Evolutionary conservation across 2,113 vertebrate species (phyloP), one percentile per base, ranked within the genome.

Genomic region (Takifugu bimaculatus): DNA sequence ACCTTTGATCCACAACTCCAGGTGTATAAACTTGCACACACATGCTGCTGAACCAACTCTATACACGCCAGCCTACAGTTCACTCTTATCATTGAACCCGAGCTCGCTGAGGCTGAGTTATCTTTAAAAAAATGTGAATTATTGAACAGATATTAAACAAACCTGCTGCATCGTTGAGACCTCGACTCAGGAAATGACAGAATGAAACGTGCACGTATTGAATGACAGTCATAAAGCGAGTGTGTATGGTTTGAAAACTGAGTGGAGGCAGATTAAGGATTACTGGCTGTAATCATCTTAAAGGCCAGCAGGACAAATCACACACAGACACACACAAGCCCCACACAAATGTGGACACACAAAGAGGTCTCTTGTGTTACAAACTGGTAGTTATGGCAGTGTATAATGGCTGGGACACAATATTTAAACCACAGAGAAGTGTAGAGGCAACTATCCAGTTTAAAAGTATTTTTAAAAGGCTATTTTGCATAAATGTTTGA

Each of bases 221-320:
- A 26, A 2, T 15, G 29, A 15, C 14, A 62, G 15, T 55, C 26
- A 61, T 57, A 59, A 20, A 63, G 51, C 52, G 51, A 28, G n/a
- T 58, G 44, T 58, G 35, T 60, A 6, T 20, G 54, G 13, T 50
- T 6, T 26, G 32, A 48, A 9, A 39, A 48, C 50, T 45, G 52
- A 13, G 65, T 66, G 32, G 53, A 60, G 47, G 29, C 13, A 20
- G 77, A 80, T 85, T 78, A 83, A 28, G 60, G 79, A 79, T 82
- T 78, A 81, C 42, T 49, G 57, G 9, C 50, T 63, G 59, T 82
- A 82, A 86, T 82, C 77, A 77, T 66, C 15, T 76, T 78, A 74
- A 75, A 70, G 60, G 67, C n/a, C 50, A 82, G 55, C 35, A 53
- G 56, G 56, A 56, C 51, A 35, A 39, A 54, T 43, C 39, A 4